Evolutionary conservation across 2,113 vertebrate species (phyloP).

Genomic region (Coregonus clupeaformis): DNA sequence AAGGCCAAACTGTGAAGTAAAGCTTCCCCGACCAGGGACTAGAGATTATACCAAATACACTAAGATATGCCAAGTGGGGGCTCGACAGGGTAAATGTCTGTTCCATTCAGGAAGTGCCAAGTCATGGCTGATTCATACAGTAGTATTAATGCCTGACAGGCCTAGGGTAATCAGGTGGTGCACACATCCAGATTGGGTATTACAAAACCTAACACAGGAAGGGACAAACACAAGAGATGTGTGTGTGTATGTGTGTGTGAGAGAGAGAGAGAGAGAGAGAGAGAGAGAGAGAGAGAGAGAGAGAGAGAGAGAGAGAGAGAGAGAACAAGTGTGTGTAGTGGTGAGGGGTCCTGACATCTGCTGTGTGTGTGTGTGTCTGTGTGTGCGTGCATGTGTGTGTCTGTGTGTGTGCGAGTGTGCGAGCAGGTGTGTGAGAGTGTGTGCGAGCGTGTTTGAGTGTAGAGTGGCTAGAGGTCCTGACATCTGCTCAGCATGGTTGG

Average conservation of each 20-base stretch:
- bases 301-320: no score
- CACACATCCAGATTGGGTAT: conserved; percentile 5
- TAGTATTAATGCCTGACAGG: conserved; percentile 15
- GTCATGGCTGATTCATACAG: conserved; percentile 16
- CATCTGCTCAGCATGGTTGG: background rate
- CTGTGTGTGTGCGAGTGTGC: no score
- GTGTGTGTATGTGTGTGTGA: background rate
- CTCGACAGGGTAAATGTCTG: background rate
- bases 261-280: no score
- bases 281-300: no score
- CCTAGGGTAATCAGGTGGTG: conserved; percentile 15
- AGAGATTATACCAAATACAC: background rate
- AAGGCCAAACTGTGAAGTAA: no score
- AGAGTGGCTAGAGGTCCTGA: background rate
- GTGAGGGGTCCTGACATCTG: no score
- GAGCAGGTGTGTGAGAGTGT: no score
- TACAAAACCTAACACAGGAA: background rate
- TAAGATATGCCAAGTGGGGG: background rate
- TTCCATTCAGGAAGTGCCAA: conserved; percentile 10
- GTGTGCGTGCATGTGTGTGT: background rate
- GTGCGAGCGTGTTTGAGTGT: background rate
- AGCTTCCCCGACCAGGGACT: background rate
- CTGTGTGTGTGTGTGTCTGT: no score
- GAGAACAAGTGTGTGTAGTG: no score
- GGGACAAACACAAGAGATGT: background rate